These are phyloP conservation scores for Boulengerochromis microlepis DNA, from an alignment of 2,113 vertebrate genomes.

Conservation along the genomic window DNA sequence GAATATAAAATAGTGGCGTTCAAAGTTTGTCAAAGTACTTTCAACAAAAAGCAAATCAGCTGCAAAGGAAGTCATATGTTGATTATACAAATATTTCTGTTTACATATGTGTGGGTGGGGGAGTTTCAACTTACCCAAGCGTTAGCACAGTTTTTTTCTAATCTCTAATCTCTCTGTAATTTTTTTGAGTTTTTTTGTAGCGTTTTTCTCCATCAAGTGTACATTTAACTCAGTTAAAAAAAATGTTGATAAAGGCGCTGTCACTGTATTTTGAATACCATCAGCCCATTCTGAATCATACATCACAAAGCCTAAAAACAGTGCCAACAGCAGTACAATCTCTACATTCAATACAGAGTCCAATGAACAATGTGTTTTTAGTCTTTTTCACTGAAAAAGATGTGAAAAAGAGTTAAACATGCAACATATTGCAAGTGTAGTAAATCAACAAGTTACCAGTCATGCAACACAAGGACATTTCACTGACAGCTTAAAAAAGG, in stretches of 20 bases:
- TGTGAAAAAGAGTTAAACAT: neutral
- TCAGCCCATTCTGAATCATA: neutral
- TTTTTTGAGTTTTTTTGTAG: neutral
- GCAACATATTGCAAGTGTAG: neutral
- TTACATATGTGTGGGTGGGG: neutral
- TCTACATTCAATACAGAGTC: neutral
- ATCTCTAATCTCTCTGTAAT: neutral
- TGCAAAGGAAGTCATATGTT: neutral
- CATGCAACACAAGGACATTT: neutral
- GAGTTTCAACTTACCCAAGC: neutral
- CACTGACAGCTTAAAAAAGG: neutral
- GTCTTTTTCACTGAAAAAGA: neutral
- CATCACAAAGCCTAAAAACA: neutral
- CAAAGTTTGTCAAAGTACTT: neutral
- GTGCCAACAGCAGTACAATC: neutral
- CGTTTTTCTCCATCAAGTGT: accelerated
- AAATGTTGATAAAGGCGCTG: neutral
- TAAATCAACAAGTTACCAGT: neutral
- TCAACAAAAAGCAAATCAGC: neutral
- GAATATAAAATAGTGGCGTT: neutral
- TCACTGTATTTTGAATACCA: neutral
- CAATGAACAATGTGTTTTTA: neutral
- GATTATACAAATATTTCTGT: neutral
- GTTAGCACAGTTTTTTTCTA: neutral
- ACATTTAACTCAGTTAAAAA: neutral